phyloP scores from a whole-genome alignment of 2,797 vertebrate species.

The Antrozous pallidus region DNA sequence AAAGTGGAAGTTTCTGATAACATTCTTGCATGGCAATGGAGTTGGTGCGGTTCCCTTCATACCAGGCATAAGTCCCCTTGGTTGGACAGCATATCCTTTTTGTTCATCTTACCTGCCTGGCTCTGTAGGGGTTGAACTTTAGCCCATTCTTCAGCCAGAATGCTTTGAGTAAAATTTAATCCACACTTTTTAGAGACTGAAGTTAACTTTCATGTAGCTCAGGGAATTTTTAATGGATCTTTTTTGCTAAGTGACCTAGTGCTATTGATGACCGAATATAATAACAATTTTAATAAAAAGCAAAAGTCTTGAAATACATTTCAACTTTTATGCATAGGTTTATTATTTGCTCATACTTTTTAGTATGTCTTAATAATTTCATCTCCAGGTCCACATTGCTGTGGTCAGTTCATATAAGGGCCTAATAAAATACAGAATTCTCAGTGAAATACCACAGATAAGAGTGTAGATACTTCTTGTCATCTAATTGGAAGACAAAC shows the following conservation, averaged over 20 bases:
- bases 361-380: not conserved
- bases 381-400: not conserved
- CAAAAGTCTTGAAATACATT: not conserved
- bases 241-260: slow-evolving; percentile 24
- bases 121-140: not conserved
- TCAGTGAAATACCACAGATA: not conserved
- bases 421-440: not conserved
- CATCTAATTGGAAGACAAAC: slow-evolving; percentile 5
- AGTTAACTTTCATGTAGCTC: slow-evolving; percentile 1
- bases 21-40: not conserved
- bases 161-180: slow-evolving; percentile 19
- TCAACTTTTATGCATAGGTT: not conserved
- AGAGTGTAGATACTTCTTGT: not conserved
- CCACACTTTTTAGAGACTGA: not conserved
- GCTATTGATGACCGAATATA: not conserved
- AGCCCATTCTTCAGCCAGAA: not conserved
- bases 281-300: slow-evolving; percentile 1
- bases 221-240: not conserved
- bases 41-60: not conserved
- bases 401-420: not conserved
- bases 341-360: not conserved
- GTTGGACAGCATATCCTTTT: not conserved
- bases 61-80: not conserved
- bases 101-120: not conserved
- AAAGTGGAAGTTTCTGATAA: not conserved